Conservation (phyloP, 92 coral and sea anemone species). For the Heliopora coerulea region DNA sequence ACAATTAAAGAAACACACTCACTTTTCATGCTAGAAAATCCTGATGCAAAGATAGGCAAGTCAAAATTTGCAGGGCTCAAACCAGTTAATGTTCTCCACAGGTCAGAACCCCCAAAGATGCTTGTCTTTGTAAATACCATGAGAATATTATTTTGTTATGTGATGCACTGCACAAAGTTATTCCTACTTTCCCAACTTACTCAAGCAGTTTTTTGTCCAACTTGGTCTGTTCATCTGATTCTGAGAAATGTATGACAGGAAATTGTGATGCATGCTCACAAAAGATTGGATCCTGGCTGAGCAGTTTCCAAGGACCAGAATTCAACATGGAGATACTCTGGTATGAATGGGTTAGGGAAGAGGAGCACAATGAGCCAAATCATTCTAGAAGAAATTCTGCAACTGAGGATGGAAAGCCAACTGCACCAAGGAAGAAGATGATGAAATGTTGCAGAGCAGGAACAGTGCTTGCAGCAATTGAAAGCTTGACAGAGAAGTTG, state of each 20-base stretch:
- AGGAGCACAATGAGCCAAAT: constrained; percentile 17
- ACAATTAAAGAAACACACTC: constrained; percentile 59
- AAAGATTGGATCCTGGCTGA: constrained; percentile 16
- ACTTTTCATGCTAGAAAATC: constrained; percentile 51
- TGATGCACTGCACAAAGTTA: constrained; percentile 51
- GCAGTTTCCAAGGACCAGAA: constrained; percentile 18
- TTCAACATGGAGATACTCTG: constrained; percentile 36
- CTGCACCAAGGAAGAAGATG: constrained; percentile 45
- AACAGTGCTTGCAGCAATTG: constrained; percentile 46
- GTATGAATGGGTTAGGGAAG: constrained; percentile 46
- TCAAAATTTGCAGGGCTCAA: constrained; percentile 58
- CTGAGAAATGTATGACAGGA: constrained; percentile 64
- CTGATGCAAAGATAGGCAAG: too few relatives aligned
- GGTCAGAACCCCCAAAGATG: constrained; percentile 58
- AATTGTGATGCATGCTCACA: constrained; percentile 46
- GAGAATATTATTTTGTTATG: constrained; percentile 48
- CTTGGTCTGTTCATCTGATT: constrained; percentile 54
- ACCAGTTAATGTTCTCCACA: constrained; percentile 54
- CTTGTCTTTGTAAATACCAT: constrained; percentile 50
- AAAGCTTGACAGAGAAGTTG: constrained; percentile 50
- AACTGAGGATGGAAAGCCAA: constrained; percentile 20
- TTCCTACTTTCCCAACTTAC: constrained; percentile 51
- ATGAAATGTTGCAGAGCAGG: constrained; percentile 50
- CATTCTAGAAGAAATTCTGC: constrained; percentile 15
- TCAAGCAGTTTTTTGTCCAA: constrained; percentile 50